phyloP scores from a whole-genome alignment of 2,888 invertebrate species.

The Rhimphoctona megacephalus region DNA sequence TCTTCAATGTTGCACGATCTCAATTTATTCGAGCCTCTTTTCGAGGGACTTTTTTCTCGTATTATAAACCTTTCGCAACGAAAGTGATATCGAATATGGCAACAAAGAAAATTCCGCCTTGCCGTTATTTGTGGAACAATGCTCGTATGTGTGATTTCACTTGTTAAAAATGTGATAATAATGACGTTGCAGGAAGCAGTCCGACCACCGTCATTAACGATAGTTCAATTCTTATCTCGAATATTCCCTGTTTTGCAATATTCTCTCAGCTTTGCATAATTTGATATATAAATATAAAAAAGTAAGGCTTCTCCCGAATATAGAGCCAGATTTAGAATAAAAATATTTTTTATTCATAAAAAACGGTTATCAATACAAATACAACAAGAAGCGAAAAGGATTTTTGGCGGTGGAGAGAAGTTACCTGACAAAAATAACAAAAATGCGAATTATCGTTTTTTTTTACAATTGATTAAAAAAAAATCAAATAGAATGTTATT shows the following conservation, averaged over 20 bases:
- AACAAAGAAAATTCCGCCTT: constrained; percentile 33
- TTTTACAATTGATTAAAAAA: neutral
- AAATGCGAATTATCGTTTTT: too few relatives aligned
- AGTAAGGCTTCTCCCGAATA: neutral
- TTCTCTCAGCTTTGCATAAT: neutral
- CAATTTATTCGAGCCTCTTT: constrained; percentile 22
- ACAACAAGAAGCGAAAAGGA: too few relatives aligned
- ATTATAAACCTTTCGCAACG: constrained; percentile 3
- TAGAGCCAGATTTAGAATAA: neutral
- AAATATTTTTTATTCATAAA: neutral
- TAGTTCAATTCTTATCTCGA: constrained; percentile 24
- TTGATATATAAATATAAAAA: neutral
- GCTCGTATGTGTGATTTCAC: constrained; percentile 26
- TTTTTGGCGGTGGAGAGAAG: too few relatives aligned
- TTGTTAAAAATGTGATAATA: constrained; percentile 56
- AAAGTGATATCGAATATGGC: constrained; percentile 26
- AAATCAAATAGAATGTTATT: too few relatives aligned
- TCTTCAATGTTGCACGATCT: constrained; percentile 17
- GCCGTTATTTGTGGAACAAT: constrained; percentile 60
- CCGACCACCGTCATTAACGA: constrained; percentile 43
- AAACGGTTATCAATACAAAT: neutral
- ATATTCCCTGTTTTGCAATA: neutral
- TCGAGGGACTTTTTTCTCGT: neutral
- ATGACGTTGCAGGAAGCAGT: constrained; percentile 65
- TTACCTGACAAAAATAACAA: too few relatives aligned